Base-by-base conservation (phyloP, 2,113 vertebrate genomes). In the Calidris pygmaea region DNA sequence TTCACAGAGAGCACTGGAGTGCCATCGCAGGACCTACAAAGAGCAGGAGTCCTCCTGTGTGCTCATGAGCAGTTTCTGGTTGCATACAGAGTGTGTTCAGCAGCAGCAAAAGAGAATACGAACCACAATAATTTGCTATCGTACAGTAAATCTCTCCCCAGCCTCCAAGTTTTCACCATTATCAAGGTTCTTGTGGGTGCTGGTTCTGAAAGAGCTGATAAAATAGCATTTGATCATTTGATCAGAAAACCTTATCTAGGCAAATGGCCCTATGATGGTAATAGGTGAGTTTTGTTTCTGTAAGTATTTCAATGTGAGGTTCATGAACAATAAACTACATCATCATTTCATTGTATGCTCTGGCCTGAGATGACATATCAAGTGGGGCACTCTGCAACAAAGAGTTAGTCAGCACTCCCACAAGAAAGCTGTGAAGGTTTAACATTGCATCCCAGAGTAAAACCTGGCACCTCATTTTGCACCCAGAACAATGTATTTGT, bases 21-120 rank as follows among this genome's bases (percentile, higher is more conserved):
- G 50, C 63, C 63, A 32, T n/a, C 1, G 2, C 0, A 0, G 34
- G 30, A 11, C 27, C 22, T 0, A 26, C 4, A 34, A 65, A 71
- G 43, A 86, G 35, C 39, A 74, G 52, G 92, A 75, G 34, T 68
- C 22, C 39, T 84, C 52, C 35, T 67, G 17, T 37, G 23, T 12
- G 24, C n/a, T 79, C 43, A 7, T 18, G 65, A 78, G 53, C 27
- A 63, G 41, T 39, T n/a, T 79, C 56, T 65, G 37, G 50, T 77
- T 17, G 3, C n/a, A 11, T 17, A 50, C 27, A 22, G 34, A 76
- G 48, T 26, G 34, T 68, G 59, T 48, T 48, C 60, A 81, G 35
- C 59, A 70, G 56, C 75, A 80, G 11, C 19, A 84, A 91, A 93
- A 63, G 12, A 59, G 26, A 59, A 8, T 9, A 59, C 32, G 56